Evolutionary conservation across 2,113 vertebrate genomes (phyloP).

Genomic region (Thermophis baileyi): DNA sequence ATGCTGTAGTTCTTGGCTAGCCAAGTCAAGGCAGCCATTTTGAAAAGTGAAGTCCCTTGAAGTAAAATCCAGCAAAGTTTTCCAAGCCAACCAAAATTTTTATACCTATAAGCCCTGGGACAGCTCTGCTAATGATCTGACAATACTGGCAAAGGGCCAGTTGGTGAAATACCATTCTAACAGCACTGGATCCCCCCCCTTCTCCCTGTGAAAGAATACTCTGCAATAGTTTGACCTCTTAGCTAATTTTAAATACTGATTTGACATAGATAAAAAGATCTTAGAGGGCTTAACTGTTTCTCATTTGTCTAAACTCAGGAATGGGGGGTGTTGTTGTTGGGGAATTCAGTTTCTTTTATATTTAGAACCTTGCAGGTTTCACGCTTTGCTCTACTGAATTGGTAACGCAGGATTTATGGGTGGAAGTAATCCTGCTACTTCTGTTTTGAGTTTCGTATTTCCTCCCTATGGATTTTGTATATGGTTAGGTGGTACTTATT

Average conservation of each 20-base stretch:
- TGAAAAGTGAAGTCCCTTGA: background rate
- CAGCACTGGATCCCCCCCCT: background rate
- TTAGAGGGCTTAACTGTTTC: background rate
- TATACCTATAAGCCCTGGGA: background rate
- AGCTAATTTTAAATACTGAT: slow-evolving; percentile 14
- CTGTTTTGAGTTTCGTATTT: background rate
- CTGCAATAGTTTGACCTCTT: background rate
- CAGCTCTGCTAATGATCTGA: background rate
- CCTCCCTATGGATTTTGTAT: background rate
- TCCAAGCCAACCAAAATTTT: background rate
- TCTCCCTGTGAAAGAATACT: slow-evolving; percentile 8
- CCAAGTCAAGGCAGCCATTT: background rate
- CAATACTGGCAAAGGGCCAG: background rate
- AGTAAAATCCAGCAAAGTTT: background rate
- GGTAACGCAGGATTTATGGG: slow-evolving; percentile 11
- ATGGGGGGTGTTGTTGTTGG: background rate
- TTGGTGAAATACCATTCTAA: background rate
- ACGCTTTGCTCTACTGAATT: background rate
- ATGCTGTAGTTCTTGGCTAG: background rate
- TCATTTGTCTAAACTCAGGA: background rate
- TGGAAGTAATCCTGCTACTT: background rate
- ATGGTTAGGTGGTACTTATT: background rate
- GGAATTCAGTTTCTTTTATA: background rate
- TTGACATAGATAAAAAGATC: background rate
- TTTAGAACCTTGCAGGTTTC: background rate